Conservation (phyloP, 2,888 invertebrate genomes). For the Notocelia uddmanniana region DNA sequence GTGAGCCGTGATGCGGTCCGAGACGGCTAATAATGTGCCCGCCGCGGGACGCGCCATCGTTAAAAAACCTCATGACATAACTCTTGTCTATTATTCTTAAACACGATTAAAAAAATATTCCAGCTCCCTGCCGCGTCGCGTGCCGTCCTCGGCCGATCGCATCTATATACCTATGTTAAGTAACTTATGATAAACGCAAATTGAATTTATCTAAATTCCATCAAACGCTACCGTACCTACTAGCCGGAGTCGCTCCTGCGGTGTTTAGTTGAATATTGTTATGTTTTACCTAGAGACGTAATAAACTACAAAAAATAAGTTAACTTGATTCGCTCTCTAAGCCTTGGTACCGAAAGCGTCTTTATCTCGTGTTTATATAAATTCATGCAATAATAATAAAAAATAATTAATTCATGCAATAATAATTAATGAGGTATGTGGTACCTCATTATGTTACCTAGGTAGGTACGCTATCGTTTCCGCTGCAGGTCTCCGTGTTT, state of each 20-base stretch:
- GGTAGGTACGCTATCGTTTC: too few relatives aligned
- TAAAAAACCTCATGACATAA: slow-evolving; percentile 68
- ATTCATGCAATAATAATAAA: too few relatives aligned
- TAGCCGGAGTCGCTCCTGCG: too few relatives aligned
- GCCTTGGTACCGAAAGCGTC: neutral
- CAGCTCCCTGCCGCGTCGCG: slow-evolving; percentile 78
- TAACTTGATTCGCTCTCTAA: neutral
- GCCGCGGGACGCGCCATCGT: slow-evolving; percentile 59
- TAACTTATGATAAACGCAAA: slow-evolving; percentile 69
- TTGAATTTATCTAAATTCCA: slow-evolving; percentile 68
- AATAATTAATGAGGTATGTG: too few relatives aligned
- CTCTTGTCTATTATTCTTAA: slow-evolving; percentile 78
- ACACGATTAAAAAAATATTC: slow-evolving; percentile 69
- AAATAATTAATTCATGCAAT: too few relatives aligned
- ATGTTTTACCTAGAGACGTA: neutral
- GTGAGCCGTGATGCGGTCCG: slow-evolving; percentile 53
- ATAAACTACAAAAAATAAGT: neutral
- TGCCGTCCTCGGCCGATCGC: slow-evolving; percentile 66
- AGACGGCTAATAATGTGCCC: slow-evolving; percentile 71
- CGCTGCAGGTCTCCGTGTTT: too few relatives aligned
- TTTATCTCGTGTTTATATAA: too few relatives aligned
- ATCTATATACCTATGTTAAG: slow-evolving; percentile 63
- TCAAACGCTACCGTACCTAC: slow-evolving; percentile 67
- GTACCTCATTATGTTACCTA: too few relatives aligned
- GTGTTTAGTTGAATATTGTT: too few relatives aligned